These are phyloP conservation scores for Hydrophis major DNA, from an alignment of 2,797 vertebrate species.

Conservation along the genomic window DNA sequence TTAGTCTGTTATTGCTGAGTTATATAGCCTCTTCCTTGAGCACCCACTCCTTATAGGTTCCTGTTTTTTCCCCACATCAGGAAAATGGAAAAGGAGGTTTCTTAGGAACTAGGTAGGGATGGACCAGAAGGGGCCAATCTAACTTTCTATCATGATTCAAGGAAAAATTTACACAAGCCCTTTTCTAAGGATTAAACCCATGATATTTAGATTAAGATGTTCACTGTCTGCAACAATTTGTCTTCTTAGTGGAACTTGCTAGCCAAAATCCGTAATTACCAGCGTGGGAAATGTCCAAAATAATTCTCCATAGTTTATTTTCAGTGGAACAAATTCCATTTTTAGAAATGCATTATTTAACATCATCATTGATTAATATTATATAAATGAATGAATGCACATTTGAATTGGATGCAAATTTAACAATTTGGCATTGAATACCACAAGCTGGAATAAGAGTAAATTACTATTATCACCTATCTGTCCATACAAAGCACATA, in stretches of 20 bases:
- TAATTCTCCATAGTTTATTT: neutral
- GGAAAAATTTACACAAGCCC: neutral
- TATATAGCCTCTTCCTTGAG: neutral
- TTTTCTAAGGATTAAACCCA: neutral
- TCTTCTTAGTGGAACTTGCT: neutral
- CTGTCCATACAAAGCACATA: neutral
- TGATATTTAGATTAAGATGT: neutral
- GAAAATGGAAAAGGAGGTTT: neutral
- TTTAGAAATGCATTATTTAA: neutral
- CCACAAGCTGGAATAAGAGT: neutral
- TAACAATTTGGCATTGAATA: neutral
- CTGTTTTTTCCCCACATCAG: neutral
- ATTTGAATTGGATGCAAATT: neutral
- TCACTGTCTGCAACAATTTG: neutral
- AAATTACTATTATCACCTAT: neutral
- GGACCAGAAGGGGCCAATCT: neutral
- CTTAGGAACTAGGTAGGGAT: neutral
- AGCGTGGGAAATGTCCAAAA: neutral
- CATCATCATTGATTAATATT: neutral
- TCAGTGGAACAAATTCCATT: neutral
- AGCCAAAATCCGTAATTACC: neutral
- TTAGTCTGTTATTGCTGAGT: neutral
- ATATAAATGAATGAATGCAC: neutral
- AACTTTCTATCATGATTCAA: neutral
- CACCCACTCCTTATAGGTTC: neutral